These are phyloP conservation scores for Pantherophis alleghaniensis DNA, from an alignment of 2,797 vertebrate species.

Conservation along the genomic window DNA sequence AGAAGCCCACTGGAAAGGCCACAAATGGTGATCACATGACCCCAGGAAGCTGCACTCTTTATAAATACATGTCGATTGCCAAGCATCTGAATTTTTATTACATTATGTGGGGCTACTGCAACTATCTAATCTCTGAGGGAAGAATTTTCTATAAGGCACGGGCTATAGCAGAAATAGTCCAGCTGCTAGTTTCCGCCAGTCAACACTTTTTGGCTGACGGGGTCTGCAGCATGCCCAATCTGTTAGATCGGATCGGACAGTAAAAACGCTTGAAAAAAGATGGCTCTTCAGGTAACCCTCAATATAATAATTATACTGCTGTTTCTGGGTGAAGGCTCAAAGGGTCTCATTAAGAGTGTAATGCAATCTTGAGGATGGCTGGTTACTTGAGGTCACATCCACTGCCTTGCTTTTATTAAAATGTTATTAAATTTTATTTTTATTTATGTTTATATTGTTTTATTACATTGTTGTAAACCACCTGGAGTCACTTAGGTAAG, in stretches of 20 bases:
- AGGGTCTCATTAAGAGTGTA: not conserved
- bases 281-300: too few species aligned
- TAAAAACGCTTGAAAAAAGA: too few species aligned
- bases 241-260: not conserved
- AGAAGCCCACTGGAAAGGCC: too few species aligned
- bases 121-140: not conserved
- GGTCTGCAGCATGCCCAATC: not conserved
- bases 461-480: not conserved
- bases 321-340: not conserved
- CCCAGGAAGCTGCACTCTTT: too few species aligned
- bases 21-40: too few species aligned
- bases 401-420: too few species aligned
- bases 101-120: too few species aligned
- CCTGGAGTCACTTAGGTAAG: not conserved
- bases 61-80: too few species aligned
- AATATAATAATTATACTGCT: not conserved
- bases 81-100: too few species aligned
- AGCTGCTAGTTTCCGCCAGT: not conserved
- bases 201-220: not conserved
- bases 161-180: not conserved
- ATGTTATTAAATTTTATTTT: too few species aligned
- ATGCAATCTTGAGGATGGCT: too few species aligned
- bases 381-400: too few species aligned
- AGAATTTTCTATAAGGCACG: not conserved
- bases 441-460: not conserved